Evolutionary conservation across 2,888 invertebrate genomes (phyloP).

Genomic region (Thymelicus lineola): DNA sequence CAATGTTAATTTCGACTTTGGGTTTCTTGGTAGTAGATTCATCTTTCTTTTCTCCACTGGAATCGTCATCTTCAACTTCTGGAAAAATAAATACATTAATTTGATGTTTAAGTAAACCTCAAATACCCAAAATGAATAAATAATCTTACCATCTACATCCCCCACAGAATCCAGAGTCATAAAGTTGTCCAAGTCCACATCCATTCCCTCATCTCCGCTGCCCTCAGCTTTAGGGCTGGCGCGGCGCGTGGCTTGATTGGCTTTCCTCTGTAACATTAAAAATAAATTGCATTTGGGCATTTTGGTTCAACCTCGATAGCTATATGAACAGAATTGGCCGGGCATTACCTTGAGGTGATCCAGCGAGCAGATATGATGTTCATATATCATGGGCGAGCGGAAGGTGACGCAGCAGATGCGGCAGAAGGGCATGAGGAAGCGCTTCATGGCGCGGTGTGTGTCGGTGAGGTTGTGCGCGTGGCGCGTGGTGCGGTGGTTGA

Average conservation of each 20-base stretch:
- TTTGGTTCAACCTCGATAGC: background rate
- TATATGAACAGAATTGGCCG: background rate
- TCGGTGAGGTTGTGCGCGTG: conserved; percentile 92
- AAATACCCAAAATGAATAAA: background rate
- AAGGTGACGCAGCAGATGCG: conserved; percentile 91
- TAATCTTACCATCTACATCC: conserved; percentile 89
- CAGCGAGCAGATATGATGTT: conserved; percentile 92
- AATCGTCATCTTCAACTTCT: conserved; percentile 86
- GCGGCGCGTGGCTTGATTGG: conserved; percentile 65
- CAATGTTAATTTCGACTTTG: conserved; percentile 90
- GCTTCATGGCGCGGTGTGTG: conserved; percentile 93
- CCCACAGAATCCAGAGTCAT: conserved; percentile 96
- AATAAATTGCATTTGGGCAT: background rate
- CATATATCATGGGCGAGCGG: conserved; percentile 93
- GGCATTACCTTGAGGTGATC: conserved; percentile 90
- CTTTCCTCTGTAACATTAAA: conserved; percentile 60
- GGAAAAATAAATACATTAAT: conserved; percentile 39
- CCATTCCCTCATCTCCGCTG: conserved; percentile 89
- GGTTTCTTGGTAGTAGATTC: conserved; percentile 79
- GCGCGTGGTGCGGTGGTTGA: conserved; percentile 91
- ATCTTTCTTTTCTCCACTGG: conserved; percentile 85
- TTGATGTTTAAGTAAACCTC: background rate
- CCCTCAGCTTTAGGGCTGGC: conserved; percentile 85
- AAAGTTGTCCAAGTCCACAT: conserved; percentile 92
- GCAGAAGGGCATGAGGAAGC: conserved; percentile 93